A percentile compares a stretch with the other conserved stretches of the same genome.
Conservation (phyloP, 2,888 invertebrate genomes). For the Lasiommata megera region DNA sequence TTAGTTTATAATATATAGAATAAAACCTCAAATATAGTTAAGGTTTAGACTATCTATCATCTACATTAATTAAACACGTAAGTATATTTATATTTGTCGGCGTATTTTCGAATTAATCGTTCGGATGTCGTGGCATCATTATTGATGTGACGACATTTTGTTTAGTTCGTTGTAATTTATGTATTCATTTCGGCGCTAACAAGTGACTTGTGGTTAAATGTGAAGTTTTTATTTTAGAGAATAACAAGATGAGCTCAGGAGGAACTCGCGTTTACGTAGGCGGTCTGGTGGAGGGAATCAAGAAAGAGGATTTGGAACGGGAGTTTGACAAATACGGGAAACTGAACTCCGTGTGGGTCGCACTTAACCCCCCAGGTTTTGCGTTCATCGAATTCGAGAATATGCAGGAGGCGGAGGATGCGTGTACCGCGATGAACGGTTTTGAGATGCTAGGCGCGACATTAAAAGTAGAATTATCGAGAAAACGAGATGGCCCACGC, state of each 20-base stretch:
- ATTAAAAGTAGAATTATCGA: constrained; percentile 92
- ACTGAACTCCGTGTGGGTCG: constrained; percentile 95
- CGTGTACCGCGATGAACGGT: constrained; percentile 93
- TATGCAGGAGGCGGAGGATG: constrained; percentile 93
- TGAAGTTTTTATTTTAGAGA: constrained; percentile 39
- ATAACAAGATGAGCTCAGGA: constrained; percentile 64
- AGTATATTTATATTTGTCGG: constrained; percentile 42
- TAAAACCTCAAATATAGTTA: constrained; percentile 34
- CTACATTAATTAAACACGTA: constrained; percentile 47
- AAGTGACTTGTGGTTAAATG: constrained; percentile 16
- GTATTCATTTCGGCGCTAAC: constrained; percentile 50
- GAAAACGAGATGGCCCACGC: constrained; percentile 88
- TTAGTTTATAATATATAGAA: constrained; percentile 45
- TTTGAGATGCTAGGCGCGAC: constrained; percentile 93
- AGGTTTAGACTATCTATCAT: constrained; percentile 22
- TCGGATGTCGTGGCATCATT: constrained; percentile 69
- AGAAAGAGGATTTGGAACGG: constrained; percentile 94
- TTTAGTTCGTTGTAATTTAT: constrained; percentile 66
- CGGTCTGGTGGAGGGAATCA: constrained; percentile 92
- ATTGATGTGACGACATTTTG: constrained; percentile 74
- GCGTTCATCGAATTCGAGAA: constrained; percentile 96
- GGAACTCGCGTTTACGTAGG: constrained; percentile 94
- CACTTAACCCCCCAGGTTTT: constrained; percentile 96
- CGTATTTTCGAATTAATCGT: constrained; percentile 36
- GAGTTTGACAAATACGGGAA: constrained; percentile 96